Evolutionary conservation across 2,888 invertebrate genomes (phyloP), one percentile per base, ranked within the genome.

Genomic region (Seira sanloemensis): DNA sequence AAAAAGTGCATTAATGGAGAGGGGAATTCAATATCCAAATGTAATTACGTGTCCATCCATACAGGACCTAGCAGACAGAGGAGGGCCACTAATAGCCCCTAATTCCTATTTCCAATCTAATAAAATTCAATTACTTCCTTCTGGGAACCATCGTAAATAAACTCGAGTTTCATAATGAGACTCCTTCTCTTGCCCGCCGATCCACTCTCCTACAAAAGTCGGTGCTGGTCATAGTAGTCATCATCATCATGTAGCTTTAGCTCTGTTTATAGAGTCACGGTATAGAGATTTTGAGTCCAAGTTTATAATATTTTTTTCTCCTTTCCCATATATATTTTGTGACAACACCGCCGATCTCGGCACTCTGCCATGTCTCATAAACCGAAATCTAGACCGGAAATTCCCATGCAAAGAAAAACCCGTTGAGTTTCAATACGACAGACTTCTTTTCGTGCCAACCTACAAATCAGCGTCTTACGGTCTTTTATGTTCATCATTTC

Each of bases 401-500:
- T 37, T 37, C 37, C 12, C 37, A 37, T 37, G 4, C 5, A 37
- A 37, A 37, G 37, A 37, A 37, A 37, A 37, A 37, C n/a, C n/a
- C n/a, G n/a, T n/a, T n/a, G n/a, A n/a, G n/a, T n/a, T n/a, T n/a
- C n/a, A n/a, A n/a, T n/a, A n/a, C n/a, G n/a, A 37, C 4, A 37
- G 5, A 37, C 37, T 37, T 37, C 37, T 37, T 37, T 37, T 37
- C 12, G 5, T 37, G n/a, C n/a, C n/a, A n/a, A n/a, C n/a, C 37
- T 37, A 12, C 37, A 37, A 7, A 37, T 37, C 37, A 4, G 37
- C 12, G 37, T 7, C 5, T 37, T 67, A 24, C 12, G 26, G 2
- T 68, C n/a, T 71, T 71, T 25, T 58, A 19, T 23, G 26, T 77
- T 67, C 68, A 77, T 77, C 77, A 77, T 68, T 37, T 37, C 37